These are phyloP conservation scores for Sebastes kiyomatsui DNA, from an alignment of 2,797 vertebrate genomes.

Conservation along the genomic window DNA sequence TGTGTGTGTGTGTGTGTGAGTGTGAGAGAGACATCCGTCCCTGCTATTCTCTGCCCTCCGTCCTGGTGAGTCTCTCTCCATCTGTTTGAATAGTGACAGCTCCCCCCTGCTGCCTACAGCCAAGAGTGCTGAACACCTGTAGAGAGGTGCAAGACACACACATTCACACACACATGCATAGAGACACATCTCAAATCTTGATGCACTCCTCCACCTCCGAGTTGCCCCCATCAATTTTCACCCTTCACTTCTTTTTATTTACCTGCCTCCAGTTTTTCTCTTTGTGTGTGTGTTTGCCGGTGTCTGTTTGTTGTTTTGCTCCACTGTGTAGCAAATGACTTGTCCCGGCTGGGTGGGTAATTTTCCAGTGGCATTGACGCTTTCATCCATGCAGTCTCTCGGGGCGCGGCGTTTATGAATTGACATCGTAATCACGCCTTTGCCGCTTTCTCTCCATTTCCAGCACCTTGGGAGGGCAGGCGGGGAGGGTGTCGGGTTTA, in stretches of 20 bases:
- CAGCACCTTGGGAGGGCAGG: slow-evolving; percentile 25
- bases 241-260: slow-evolving; percentile 30
- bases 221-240: slow-evolving; percentile 2
- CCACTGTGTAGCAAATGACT: slow-evolving; percentile 54
- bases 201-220: slow-evolving; percentile 7
- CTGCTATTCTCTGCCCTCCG: slow-evolving; percentile 21
- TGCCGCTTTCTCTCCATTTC: slow-evolving; percentile 54
- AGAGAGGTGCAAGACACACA: slow-evolving; percentile 1
- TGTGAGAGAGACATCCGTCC: background rate
- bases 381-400: slow-evolving; percentile 67
- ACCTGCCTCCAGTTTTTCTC: background rate
- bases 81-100: slow-evolving; percentile 46
- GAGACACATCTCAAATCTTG: background rate
- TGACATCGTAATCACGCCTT: slow-evolving; percentile 70
- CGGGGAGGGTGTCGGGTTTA: slow-evolving; percentile 10
- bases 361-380: slow-evolving; percentile 60
- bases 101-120: slow-evolving; percentile 20
- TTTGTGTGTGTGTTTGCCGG: slow-evolving; percentile 7
- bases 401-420: slow-evolving; percentile 58
- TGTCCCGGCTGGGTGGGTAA: slow-evolving; percentile 52
- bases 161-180: background rate
- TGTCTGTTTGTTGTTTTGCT: slow-evolving; percentile 43
- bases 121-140: slow-evolving; percentile 29
- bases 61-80: slow-evolving; percentile 18
- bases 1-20: slow-evolving; percentile 1